Evolutionary conservation across 2,113 vertebrate species (phyloP).

Genomic region (Hystrix brachyura): DNA sequence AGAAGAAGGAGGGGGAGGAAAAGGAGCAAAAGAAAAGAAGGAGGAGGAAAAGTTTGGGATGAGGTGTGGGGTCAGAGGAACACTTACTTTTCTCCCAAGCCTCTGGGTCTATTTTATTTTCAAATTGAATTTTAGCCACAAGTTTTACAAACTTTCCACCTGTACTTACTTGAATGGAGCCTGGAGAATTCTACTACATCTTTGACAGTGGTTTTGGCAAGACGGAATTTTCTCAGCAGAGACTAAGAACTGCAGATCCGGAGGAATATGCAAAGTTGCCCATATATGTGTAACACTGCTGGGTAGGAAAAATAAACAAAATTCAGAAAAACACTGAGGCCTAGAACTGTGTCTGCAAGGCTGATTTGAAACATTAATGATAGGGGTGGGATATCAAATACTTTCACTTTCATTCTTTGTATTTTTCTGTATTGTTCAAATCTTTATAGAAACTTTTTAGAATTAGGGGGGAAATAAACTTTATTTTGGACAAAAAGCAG

Average conservation of each 20-base stretch:
- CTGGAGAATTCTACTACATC: constrained; percentile 21
- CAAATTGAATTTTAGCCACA: constrained; percentile 63
- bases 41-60: neutral
- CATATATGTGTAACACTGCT: neutral
- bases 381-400: neutral
- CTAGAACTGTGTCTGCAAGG: neutral
- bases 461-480: constrained; percentile 14
- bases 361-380: neutral
- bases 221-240: constrained; percentile 38
- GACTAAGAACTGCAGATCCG: neutral
- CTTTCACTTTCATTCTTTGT: constrained; percentile 51
- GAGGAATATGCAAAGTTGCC: neutral
- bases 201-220: constrained; percentile 14
- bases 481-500: constrained; percentile 25
- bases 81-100: neutral
- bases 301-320: neutral
- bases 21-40: neutral
- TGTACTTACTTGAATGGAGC: neutral
- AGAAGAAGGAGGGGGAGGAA: neutral
- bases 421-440: constrained; percentile 30
- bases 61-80: neutral
- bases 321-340: neutral
- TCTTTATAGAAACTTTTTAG: constrained; percentile 47
- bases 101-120: constrained; percentile 42
- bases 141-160: neutral